phyloP scores from a whole-genome alignment of 2,113 vertebrate genomes.

The Eublepharis macularius region DNA sequence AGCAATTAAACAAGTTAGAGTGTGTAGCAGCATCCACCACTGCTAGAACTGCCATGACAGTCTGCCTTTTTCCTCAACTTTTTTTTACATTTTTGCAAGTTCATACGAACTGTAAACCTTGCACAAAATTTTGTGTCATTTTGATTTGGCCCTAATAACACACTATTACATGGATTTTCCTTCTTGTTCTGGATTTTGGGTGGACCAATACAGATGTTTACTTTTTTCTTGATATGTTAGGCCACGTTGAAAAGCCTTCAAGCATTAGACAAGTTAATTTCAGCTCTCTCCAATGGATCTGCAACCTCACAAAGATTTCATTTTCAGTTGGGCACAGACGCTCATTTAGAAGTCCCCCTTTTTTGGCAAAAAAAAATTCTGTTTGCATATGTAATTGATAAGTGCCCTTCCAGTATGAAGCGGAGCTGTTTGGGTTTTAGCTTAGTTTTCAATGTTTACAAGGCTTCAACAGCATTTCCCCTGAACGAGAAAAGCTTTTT shows the following conservation, averaged over 20 bases:
- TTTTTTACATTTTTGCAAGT: too few relatives aligned
- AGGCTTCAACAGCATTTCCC: constrained; percentile 58
- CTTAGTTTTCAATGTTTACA: constrained; percentile 63
- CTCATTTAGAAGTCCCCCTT: constrained; percentile 57
- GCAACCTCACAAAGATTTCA: constrained; percentile 52
- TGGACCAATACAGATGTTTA: too few relatives aligned
- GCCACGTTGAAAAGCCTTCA: background rate
- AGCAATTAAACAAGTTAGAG: too few relatives aligned
- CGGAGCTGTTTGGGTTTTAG: constrained; percentile 58
- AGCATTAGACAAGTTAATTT: constrained; percentile 26
- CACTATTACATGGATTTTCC: too few relatives aligned
- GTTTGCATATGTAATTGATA: constrained; percentile 67
- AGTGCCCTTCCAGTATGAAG: constrained; percentile 50
- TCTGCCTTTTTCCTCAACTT: too few relatives aligned
- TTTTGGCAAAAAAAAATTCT: constrained; percentile 39
- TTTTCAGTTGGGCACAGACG: constrained; percentile 63
- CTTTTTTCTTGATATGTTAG: constrained; percentile 39
- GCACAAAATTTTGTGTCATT: too few relatives aligned
- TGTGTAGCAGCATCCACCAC: too few relatives aligned
- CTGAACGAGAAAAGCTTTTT: constrained; percentile 45
- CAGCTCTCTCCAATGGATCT: constrained; percentile 49
- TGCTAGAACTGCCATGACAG: too few relatives aligned
- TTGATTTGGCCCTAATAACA: too few relatives aligned
- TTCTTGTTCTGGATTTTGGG: too few relatives aligned
- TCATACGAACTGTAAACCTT: too few relatives aligned